A percentile compares a stretch with the other conserved stretches of the same genome.
These are phyloP conservation scores for Leptinotarsa texana DNA, from an alignment of 1,140 invertebrate genomes.

Conservation along the genomic window DNA sequence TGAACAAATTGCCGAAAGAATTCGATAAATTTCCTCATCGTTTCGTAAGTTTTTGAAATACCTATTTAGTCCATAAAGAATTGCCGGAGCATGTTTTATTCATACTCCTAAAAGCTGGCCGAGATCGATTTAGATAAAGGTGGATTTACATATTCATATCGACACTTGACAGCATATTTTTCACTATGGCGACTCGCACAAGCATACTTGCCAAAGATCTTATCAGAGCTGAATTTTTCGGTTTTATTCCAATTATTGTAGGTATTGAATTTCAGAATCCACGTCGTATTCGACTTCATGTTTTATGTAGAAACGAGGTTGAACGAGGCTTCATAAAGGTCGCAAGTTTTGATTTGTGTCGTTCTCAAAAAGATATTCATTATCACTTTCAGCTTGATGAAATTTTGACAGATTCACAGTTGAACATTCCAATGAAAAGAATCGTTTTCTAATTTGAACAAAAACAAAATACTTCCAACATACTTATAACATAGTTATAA, in stretches of 20 bases:
- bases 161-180: constrained; percentile 8
- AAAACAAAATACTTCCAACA: no score
- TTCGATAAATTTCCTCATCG: constrained; percentile 2
- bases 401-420: no score
- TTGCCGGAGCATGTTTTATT: not conserved
- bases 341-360: no score
- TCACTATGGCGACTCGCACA: not conserved
- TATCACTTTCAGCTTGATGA: no score
- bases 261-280: not conserved
- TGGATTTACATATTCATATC: constrained; percentile 3
- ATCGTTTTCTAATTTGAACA: no score
- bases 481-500: no score
- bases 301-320: not conserved
- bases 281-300: not conserved
- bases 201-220: not conserved
- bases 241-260: not conserved
- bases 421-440: no score
- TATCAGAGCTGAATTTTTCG: not conserved
- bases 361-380: no score
- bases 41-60: not conserved
- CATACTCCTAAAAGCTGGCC: not conserved
- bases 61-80: not conserved
- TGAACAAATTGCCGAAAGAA: not conserved
- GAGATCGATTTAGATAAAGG: constrained; percentile 3
- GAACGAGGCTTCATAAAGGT: not conserved